Percentiles rank a stretch among this genome's conserved stretches.
Conservation (phyloP, 1,140 invertebrate species). For the Anastrepha ludens region DNA sequence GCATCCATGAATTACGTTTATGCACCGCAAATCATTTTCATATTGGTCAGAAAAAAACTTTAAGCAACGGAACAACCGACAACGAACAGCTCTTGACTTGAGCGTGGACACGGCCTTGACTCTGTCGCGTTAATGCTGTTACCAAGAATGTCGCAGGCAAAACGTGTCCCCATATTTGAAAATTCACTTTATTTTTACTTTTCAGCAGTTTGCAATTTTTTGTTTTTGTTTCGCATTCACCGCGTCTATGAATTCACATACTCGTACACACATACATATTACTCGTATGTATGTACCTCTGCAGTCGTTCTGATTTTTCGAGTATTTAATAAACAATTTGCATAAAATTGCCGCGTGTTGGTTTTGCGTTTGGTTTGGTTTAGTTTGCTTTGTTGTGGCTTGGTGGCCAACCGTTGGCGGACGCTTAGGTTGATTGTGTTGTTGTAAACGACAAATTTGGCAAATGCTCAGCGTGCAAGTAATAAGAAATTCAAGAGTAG, state of each 20-base stretch:
- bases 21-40: not conserved
- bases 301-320: not conserved
- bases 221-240: not conserved
- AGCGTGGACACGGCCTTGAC: conserved; percentile 35
- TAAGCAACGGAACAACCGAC: not conserved
- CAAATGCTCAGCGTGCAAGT: conserved; percentile 1
- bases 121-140: not conserved
- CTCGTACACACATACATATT: no score
- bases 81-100: not conserved
- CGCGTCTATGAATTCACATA: not conserved
- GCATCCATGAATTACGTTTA: not conserved
- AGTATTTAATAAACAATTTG: conserved; percentile 40
- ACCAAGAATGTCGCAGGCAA: conserved; percentile 26
- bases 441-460: conserved; percentile 14
- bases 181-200: not conserved
- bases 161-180: conserved; percentile 31
- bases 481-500: conserved; percentile 45
- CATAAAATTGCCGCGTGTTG: conserved; percentile 21
- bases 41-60: not conserved
- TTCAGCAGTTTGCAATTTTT: not conserved
- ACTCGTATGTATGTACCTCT: not conserved
- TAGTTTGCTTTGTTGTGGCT: not conserved
- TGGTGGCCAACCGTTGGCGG: not conserved
- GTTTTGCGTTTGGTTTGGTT: not conserved
- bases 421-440: not conserved